These are phyloP conservation scores for Lithophane ornitopus DNA, from an alignment of 2,888 invertebrate species.

Conservation along the genomic window DNA sequence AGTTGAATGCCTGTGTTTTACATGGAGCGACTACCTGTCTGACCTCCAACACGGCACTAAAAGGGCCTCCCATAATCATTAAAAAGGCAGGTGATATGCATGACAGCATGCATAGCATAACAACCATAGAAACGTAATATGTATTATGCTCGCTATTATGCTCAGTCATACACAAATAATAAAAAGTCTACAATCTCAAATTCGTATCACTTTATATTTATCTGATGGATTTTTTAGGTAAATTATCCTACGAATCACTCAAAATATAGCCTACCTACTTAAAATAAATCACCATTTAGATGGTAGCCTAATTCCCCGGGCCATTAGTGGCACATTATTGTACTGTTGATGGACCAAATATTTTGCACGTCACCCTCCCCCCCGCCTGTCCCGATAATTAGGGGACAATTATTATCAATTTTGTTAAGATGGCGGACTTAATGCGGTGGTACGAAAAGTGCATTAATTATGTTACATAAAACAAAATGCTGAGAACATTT, in stretches of 20 bases:
- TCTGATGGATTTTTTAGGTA: too few species aligned
- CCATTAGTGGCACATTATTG: conserved; percentile 74
- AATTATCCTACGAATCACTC: conserved; percentile 9
- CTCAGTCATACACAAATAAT: too few species aligned
- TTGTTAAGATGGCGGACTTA: conserved; percentile 16
- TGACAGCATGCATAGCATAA: too few species aligned
- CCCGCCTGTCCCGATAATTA: conserved; percentile 53
- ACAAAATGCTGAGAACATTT: not conserved
- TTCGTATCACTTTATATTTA: too few species aligned
- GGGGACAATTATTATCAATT: conserved; percentile 61
- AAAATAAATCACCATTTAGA: conserved; percentile 72
- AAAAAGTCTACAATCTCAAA: too few species aligned
- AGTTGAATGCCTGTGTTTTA: too few species aligned
- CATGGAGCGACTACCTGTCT: too few species aligned
- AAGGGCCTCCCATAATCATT: too few species aligned
- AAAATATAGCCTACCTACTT: conserved; percentile 28
- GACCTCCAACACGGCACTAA: too few species aligned
- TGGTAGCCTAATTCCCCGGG: conserved; percentile 66
- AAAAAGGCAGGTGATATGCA: too few species aligned
- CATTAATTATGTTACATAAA: not conserved
- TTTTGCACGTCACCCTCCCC: conserved; percentile 69
- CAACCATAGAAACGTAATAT: too few species aligned
- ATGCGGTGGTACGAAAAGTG: conserved; percentile 2
- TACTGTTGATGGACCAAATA: conserved; percentile 68
- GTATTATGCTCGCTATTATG: too few species aligned